phyloP scores from a whole-genome alignment of 2,113 vertebrate genomes.

The Clinocottus analis region DNA sequence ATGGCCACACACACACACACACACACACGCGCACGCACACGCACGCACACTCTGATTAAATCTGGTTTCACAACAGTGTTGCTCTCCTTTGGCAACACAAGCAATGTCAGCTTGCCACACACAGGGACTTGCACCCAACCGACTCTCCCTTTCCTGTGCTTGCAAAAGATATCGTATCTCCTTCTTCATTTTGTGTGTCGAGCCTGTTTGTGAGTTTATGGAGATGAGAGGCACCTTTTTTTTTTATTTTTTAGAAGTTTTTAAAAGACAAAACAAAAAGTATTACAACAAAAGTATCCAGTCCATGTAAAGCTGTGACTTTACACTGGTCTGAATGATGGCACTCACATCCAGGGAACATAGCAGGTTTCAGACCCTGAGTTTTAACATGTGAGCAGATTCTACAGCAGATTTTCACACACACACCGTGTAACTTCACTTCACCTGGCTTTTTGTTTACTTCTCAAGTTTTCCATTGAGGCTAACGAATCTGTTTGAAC shows the following conservation, averaged over 20 bases:
- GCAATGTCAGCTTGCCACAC: conserved; percentile 61
- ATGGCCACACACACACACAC: not conserved
- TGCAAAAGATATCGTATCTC: conserved; percentile 54
- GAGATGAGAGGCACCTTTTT: not conserved
- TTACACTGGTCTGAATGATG: too few species aligned
- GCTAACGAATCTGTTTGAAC: conserved; percentile 70
- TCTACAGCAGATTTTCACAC: not conserved
- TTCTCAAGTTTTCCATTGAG: conserved; percentile 69
- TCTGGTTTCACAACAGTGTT: conserved; percentile 55
- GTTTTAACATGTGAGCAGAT: conserved; percentile 3
- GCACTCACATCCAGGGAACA: conserved; percentile 42
- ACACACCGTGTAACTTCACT: not conserved
- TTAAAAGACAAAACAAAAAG: not conserved
- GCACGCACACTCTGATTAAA: conserved; percentile 37
- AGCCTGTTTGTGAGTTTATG: conserved; percentile 15
- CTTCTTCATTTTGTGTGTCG: not conserved
- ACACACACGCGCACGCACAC: not conserved
- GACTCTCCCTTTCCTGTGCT: conserved; percentile 46
- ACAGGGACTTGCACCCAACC: conserved; percentile 10
- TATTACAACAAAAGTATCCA: not conserved
- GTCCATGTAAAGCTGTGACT: not conserved
- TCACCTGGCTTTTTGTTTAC: conserved; percentile 32
- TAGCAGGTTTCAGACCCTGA: conserved; percentile 7
- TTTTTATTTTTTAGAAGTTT: conserved; percentile 23
- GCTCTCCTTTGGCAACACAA: conserved; percentile 36